Conservation (phyloP, 2,797 vertebrate species). For the Schizopygopsis malacanthus region DNA sequence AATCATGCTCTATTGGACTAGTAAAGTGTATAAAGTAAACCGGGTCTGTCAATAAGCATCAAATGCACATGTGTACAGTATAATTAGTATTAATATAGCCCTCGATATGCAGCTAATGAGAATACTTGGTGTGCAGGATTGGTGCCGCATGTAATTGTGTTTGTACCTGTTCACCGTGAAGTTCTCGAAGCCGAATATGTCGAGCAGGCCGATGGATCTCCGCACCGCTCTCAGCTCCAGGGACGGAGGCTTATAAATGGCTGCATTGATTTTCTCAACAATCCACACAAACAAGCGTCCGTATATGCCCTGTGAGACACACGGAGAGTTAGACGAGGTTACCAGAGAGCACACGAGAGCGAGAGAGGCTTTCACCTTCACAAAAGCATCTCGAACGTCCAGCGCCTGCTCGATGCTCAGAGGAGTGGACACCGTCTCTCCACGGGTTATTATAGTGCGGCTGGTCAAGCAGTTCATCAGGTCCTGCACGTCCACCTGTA, state of each 20-base stretch:
- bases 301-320: slow-evolving; percentile 88
- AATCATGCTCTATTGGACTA: too few relatives aligned
- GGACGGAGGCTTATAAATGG: slow-evolving; percentile 91
- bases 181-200: slow-evolving; percentile 98
- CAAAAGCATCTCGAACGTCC: slow-evolving; percentile 94
- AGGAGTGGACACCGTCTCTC: slow-evolving; percentile 95
- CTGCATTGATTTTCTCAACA: slow-evolving; percentile 96
- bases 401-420: slow-evolving; percentile 94
- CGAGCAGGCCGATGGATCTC: slow-evolving; percentile 92
- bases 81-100: not conserved
- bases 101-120: not conserved
- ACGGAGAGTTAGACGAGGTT: not conserved
- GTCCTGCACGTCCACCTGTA: slow-evolving; percentile 89
- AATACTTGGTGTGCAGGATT: too few relatives aligned
- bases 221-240: slow-evolving; percentile 84
- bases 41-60: not conserved
- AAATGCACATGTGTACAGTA: not conserved
- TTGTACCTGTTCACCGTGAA: slow-evolving; percentile 92
- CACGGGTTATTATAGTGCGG: slow-evolving; percentile 93
- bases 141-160: not conserved
- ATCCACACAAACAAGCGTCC: slow-evolving; percentile 97
- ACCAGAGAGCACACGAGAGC: not conserved
- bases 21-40: too few relatives aligned
- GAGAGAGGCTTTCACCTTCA: slow-evolving; percentile 83
- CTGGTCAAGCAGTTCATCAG: slow-evolving; percentile 97